Evolutionary conservation across 1,140 invertebrate species (phyloP).

Genomic region (Trichonephila clavata): DNA sequence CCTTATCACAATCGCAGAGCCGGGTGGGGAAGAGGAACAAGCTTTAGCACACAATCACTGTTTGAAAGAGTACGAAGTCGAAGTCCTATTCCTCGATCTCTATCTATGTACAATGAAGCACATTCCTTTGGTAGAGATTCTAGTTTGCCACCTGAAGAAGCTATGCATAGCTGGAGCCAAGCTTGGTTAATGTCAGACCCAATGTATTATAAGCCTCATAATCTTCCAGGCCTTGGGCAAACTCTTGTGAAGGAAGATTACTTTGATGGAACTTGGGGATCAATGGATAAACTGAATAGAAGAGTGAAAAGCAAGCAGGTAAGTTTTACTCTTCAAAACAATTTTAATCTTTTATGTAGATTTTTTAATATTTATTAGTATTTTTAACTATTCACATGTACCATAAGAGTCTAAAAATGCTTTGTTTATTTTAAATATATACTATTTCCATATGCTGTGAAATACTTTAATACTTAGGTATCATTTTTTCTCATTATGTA

Average conservation of each 20-base stretch:
- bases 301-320: slow-evolving; percentile 57
- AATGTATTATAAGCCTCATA: slow-evolving; percentile 73
- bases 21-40: slow-evolving; percentile 62
- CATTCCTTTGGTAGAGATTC: slow-evolving; percentile 43
- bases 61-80: slow-evolving; percentile 52
- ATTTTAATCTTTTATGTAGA: neutral
- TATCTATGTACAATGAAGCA: slow-evolving; percentile 45
- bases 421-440: too few relatives aligned
- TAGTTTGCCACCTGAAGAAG: slow-evolving; percentile 59
- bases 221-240: slow-evolving; percentile 26
- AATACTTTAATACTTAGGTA: too few relatives aligned
- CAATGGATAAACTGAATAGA: slow-evolving; percentile 68
- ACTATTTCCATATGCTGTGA: too few relatives aligned
- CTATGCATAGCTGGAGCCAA: slow-evolving; percentile 55
- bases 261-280: slow-evolving; percentile 73
- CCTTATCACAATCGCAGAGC: slow-evolving; percentile 73
- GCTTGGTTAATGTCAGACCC: slow-evolving; percentile 68
- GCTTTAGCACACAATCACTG: slow-evolving; percentile 74
- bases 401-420: too few relatives aligned
- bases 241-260: slow-evolving; percentile 58
- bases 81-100: slow-evolving; percentile 63
- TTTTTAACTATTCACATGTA: too few relatives aligned
- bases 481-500: too few relatives aligned
- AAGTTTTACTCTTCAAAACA: neutral
- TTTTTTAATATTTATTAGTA: too few relatives aligned